Conservation (phyloP, 2,888 invertebrate genomes). For the Agrochola macilenta region DNA sequence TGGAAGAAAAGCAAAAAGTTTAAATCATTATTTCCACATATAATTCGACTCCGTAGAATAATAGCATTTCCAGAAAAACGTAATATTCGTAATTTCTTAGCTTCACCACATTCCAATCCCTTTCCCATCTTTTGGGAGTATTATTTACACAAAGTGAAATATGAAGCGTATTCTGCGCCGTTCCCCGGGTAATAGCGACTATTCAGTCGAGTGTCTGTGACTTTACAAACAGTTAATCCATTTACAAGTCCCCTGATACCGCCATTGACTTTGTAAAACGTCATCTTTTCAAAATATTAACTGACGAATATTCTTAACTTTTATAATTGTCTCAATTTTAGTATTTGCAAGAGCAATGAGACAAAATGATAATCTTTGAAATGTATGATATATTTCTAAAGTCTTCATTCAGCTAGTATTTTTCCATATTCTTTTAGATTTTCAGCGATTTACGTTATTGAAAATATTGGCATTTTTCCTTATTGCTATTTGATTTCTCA, state of each 20-base stretch:
- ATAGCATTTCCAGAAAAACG: not conserved
- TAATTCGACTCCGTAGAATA: not conserved
- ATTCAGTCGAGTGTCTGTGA: constrained; percentile 70
- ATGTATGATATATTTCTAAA: too few relatives aligned
- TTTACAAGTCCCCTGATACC: constrained; percentile 71
- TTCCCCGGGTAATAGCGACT: constrained; percentile 67
- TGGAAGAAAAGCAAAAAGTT: not conserved
- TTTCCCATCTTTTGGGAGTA: constrained; percentile 56
- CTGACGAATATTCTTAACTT: constrained; percentile 27
- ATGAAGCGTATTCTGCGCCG: constrained; percentile 65
- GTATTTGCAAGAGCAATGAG: not conserved
- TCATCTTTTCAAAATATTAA: constrained; percentile 59
- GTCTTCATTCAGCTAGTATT: too few relatives aligned
- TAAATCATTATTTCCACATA: not conserved
- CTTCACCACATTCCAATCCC: constrained; percentile 36
- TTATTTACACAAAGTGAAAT: constrained; percentile 66
- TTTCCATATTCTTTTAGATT: too few relatives aligned
- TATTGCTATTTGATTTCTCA: not conserved
- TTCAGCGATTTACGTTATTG: too few relatives aligned
- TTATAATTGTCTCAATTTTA: not conserved
- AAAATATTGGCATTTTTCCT: too few relatives aligned
- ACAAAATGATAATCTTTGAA: not conserved
- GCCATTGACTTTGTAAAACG: constrained; percentile 61
- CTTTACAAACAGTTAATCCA: constrained; percentile 80
- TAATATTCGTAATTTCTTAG: not conserved